Evolutionary conservation across 2,797 vertebrate species (phyloP).

Genomic region (Manis pentadactyla): DNA sequence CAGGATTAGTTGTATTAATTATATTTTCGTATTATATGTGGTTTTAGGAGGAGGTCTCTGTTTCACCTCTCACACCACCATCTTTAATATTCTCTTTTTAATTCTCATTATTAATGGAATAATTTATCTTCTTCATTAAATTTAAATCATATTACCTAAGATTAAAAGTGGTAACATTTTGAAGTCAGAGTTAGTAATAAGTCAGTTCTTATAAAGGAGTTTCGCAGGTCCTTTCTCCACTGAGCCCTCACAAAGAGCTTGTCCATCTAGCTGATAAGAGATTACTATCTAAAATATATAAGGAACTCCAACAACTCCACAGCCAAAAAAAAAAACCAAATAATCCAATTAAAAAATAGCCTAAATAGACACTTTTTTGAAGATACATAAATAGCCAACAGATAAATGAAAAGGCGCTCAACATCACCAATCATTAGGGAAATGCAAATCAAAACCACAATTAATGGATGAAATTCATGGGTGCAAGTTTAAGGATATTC

Average conservation of each 20-base stretch:
- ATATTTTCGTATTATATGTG: no score
- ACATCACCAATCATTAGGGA: neutral
- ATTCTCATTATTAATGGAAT: neutral
- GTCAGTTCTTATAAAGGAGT: neutral
- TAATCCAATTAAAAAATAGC: neutral
- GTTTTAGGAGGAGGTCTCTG: no score
- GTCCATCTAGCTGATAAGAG: neutral
- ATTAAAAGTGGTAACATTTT: neutral
- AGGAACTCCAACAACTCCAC: neutral
- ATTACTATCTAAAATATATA: neutral
- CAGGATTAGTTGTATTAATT: no score
- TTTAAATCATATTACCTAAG: neutral
- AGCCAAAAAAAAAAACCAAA: neutral
- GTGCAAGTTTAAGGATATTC: neutral
- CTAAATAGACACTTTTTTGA: neutral
- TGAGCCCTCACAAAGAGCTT: neutral
- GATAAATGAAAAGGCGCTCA: neutral
- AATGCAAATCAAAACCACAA: neutral
- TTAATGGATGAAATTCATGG: neutral
- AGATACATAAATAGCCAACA: neutral
- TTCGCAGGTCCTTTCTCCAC: neutral
- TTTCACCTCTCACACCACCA: no score
- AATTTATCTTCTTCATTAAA: slow-evolving; percentile 24
- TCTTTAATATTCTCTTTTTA: no score
- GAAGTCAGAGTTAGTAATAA: neutral